Conservation (phyloP, 1,140 invertebrate species). For the Chlorops oryzae region DNA sequence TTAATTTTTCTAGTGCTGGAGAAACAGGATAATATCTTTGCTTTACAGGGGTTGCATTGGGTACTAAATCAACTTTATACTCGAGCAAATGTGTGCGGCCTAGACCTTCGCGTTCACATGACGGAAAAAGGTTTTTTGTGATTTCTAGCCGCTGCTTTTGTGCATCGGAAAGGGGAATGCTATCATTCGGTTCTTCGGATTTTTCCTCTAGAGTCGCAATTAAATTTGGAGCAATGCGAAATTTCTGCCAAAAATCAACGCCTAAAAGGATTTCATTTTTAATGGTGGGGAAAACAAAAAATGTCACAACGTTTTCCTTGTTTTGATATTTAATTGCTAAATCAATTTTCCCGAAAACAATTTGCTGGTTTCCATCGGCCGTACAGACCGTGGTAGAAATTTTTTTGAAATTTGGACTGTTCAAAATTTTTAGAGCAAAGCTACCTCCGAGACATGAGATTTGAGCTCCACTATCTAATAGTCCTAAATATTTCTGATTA, state of each 20-base stretch:
- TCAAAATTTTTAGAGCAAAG: too few relatives aligned
- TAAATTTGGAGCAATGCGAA: constrained; percentile 6
- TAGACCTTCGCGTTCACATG: background rate
- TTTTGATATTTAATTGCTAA: too few relatives aligned
- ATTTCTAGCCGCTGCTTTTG: background rate
- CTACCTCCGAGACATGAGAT: too few relatives aligned
- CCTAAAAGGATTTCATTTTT: constrained; percentile 11
- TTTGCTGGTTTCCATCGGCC: too few relatives aligned
- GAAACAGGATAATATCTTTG: constrained; percentile 17
- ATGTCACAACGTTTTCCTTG: too few relatives aligned
- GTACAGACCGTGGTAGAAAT: too few relatives aligned
- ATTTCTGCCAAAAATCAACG: constrained; percentile 16
- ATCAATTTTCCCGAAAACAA: too few relatives aligned
- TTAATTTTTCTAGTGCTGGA: constrained; percentile 16
- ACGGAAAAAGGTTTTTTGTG: background rate
- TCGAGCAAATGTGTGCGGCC: background rate
- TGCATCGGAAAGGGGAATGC: background rate
- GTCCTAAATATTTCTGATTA: too few relatives aligned
- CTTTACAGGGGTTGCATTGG: background rate
- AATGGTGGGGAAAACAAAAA: constrained; percentile 11
- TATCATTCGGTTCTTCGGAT: background rate
- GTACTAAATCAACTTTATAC: constrained; percentile 2
- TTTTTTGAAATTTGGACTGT: too few relatives aligned
- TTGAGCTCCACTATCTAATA: too few relatives aligned
- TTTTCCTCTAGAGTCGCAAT: background rate